These are phyloP conservation scores for Morone saxatilis DNA, from an alignment of 2,113 vertebrate genomes.

Conservation along the genomic window DNA sequence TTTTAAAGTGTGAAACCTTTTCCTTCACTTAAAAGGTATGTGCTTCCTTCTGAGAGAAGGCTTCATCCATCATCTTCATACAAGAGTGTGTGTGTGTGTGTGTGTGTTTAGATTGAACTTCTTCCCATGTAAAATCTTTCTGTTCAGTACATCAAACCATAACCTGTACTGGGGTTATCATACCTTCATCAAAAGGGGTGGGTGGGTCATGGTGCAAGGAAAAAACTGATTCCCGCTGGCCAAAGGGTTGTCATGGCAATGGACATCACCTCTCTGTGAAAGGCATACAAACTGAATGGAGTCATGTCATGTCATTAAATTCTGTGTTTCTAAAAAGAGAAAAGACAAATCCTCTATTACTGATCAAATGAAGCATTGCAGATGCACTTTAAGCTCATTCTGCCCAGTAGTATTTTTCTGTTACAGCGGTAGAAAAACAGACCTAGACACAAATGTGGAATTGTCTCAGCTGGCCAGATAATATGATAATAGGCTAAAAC, in stretches of 20 bases:
- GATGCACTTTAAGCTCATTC: neutral
- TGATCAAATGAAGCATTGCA: neutral
- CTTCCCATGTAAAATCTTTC: neutral
- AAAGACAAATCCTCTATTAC: neutral
- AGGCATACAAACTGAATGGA: neutral
- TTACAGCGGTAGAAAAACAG: neutral
- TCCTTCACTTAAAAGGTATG: neutral
- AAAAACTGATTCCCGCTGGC: neutral
- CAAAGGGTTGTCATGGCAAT: conserved; percentile 10
- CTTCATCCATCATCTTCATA: conserved; percentile 13
- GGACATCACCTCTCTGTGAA: neutral
- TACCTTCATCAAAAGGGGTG: neutral
- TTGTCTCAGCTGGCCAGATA: neutral
- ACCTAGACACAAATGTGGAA: neutral
- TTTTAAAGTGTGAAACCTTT: neutral
- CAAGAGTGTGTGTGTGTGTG: neutral
- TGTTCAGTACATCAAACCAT: neutral
- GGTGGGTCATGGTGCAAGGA: neutral
- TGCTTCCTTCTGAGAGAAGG: neutral
- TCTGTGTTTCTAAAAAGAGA: neutral
- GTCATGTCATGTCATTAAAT: neutral
- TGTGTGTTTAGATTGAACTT: neutral
- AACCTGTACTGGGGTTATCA: neutral
- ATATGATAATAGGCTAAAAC: neutral
- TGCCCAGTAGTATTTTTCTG: neutral